These are phyloP conservation scores for Lerema accius DNA, from an alignment of 1,140 invertebrate genomes.

Conservation along the genomic window DNA sequence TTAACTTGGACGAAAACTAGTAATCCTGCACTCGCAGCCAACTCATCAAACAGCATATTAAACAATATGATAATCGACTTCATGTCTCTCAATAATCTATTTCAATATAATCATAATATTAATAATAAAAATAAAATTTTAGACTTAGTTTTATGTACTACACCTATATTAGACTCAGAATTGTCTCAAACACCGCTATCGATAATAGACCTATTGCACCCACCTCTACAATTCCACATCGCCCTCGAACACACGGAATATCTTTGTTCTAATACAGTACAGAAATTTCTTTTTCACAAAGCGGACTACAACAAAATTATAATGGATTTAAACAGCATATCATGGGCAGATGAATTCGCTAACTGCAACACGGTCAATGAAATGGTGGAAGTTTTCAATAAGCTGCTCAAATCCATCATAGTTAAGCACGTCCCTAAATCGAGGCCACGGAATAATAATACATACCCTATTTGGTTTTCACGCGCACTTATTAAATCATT, in stretches of 20 bases:
- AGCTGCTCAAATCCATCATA: slow-evolving; percentile 17
- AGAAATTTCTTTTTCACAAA: slow-evolving; percentile 22
- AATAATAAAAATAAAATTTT: slow-evolving; percentile 31
- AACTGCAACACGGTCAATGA: neutral
- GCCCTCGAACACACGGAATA: neutral
- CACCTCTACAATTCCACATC: slow-evolving; percentile 11
- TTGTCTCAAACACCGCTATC: neutral
- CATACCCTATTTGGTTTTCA: slow-evolving; percentile 33
- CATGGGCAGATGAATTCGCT: slow-evolving; percentile 5
- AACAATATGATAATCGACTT: slow-evolving; percentile 28
- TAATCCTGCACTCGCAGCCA: neutral
- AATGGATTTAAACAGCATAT: neutral
- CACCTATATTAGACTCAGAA: neutral
- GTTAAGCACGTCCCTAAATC: slow-evolving; percentile 34
- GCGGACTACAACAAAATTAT: slow-evolving; percentile 20
- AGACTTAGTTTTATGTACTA: slow-evolving; percentile 10
- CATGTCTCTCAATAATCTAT: slow-evolving; percentile 19
- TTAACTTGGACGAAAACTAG: slow-evolving; percentile 11
- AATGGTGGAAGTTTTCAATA: slow-evolving; percentile 6
- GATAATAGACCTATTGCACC: neutral
- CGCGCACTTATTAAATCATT: slow-evolving; percentile 15
- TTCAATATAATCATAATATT: slow-evolving; percentile 12
- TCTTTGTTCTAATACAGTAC: neutral
- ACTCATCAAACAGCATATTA: slow-evolving; percentile 19
- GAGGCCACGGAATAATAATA: slow-evolving; percentile 9